These are phyloP conservation scores for Platycnemis pennipes DNA, from an alignment of 2,888 invertebrate species.

Conservation along the genomic window DNA sequence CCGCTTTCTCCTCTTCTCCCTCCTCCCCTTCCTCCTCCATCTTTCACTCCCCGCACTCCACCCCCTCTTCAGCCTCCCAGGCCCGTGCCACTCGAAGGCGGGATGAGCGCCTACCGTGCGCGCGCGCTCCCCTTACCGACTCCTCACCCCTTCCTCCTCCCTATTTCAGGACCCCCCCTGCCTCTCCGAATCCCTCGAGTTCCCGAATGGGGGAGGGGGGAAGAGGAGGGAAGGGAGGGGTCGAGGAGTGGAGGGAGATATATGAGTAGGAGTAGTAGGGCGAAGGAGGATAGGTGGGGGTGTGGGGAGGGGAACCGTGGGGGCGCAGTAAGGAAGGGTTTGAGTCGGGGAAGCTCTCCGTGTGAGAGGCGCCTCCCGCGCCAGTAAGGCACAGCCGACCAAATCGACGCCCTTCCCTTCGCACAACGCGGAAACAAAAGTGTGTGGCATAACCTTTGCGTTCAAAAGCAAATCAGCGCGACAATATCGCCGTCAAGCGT, in stretches of 20 bases:
- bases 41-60: too few species aligned
- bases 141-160: neutral
- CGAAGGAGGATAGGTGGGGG: neutral
- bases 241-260: neutral
- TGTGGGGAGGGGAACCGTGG: neutral
- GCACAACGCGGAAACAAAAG: neutral
- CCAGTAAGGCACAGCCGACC: neutral
- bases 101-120: neutral
- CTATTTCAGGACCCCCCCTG: neutral
- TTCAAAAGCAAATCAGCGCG: neutral
- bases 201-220: too few species aligned
- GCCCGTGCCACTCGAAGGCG: conserved; percentile 14
- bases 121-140: neutral
- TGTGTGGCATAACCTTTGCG: neutral
- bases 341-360: neutral
- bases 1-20: neutral
- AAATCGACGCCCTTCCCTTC: neutral
- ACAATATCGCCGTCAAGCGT: neutral
- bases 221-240: too few species aligned
- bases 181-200: neutral
- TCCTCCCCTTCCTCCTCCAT: neutral
- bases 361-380: conserved; percentile 21
- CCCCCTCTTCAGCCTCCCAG: neutral
- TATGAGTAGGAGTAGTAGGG: neutral
- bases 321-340: neutral